Percentiles rank a stretch among this genome's conserved stretches.
These are phyloP conservation scores for Sylvia borin DNA, from an alignment of 2,797 vertebrate genomes.

Conservation along the genomic window DNA sequence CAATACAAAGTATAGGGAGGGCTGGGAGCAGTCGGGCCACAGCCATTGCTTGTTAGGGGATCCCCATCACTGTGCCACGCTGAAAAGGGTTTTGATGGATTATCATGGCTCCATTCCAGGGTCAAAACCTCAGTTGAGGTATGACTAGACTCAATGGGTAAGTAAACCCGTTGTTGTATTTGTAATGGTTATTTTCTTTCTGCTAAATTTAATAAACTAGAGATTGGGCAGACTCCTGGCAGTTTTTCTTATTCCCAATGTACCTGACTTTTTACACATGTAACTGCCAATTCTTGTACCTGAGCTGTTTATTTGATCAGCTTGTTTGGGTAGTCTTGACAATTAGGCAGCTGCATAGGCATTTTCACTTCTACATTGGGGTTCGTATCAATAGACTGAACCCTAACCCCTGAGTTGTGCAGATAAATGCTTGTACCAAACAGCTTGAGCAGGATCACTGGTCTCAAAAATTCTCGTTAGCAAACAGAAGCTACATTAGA, in stretches of 20 bases:
- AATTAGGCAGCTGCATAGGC: not conserved
- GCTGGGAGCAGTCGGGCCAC: not conserved
- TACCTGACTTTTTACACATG: not conserved
- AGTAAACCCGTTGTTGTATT: not conserved
- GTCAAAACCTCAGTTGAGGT: not conserved
- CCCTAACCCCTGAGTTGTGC: not conserved
- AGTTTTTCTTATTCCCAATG: not conserved
- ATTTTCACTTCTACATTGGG: constrained; percentile 13
- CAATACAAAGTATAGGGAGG: not conserved
- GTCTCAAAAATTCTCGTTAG: constrained; percentile 72
- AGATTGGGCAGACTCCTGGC: not conserved
- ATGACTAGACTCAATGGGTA: not conserved
- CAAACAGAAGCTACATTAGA: constrained; percentile 77
- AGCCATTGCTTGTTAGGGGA: not conserved
- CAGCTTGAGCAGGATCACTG: constrained; percentile 19
- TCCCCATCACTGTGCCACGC: no score
- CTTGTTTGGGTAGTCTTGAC: not conserved
- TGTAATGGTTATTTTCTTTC: not conserved
- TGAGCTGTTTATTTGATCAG: not conserved
- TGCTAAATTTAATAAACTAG: not conserved
- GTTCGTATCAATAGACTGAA: constrained; percentile 36
- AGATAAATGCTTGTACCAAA: not conserved
- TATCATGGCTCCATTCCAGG: not conserved
- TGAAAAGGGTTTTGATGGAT: not conserved
- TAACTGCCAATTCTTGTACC: not conserved